A percentile compares a stretch with the other conserved stretches of the same genome.
Evolutionary conservation across 2,888 invertebrate species (phyloP).

Genomic region (Chrysomela aeneicollis): DNA sequence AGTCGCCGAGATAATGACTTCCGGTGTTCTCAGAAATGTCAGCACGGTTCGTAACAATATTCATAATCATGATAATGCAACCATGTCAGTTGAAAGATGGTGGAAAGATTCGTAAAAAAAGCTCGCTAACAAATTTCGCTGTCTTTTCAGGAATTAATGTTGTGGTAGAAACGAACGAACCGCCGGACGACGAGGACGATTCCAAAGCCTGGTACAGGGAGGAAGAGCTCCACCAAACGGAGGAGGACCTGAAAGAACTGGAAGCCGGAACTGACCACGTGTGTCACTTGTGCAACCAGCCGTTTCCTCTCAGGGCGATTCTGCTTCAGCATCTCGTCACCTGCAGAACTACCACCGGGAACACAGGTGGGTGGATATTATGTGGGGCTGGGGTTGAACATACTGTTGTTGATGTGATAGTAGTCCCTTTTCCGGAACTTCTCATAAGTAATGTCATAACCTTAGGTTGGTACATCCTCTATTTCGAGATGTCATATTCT

Average conservation of each 20-base stretch:
- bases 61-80: no score
- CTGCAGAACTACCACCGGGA: slow-evolving; percentile 54
- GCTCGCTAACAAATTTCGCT: no score
- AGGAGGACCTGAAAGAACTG: slow-evolving; percentile 61
- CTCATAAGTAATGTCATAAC: no score
- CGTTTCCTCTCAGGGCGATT: slow-evolving; percentile 57
- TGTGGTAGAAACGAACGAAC: slow-evolving; percentile 69
- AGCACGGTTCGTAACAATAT: no score
- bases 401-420: no score
- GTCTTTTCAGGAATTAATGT: slow-evolving; percentile 70
- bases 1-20: no score
- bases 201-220: slow-evolving; percentile 60
- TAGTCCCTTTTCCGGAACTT: no score
- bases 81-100: not conserved
- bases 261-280: slow-evolving; percentile 59
- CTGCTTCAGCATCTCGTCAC: slow-evolving; percentile 58
- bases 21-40: no score
- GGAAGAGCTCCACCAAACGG: slow-evolving; percentile 61
- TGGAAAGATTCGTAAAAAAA: not conserved
- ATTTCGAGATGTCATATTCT: no score
- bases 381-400: no score
- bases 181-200: slow-evolving; percentile 53
- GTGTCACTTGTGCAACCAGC: slow-evolving; percentile 59
- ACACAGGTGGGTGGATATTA: slow-evolving; percentile 50
- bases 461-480: no score